Evolutionary conservation across 2,113 vertebrate species (phyloP).

Genomic region (Hydropotes inermis): DNA sequence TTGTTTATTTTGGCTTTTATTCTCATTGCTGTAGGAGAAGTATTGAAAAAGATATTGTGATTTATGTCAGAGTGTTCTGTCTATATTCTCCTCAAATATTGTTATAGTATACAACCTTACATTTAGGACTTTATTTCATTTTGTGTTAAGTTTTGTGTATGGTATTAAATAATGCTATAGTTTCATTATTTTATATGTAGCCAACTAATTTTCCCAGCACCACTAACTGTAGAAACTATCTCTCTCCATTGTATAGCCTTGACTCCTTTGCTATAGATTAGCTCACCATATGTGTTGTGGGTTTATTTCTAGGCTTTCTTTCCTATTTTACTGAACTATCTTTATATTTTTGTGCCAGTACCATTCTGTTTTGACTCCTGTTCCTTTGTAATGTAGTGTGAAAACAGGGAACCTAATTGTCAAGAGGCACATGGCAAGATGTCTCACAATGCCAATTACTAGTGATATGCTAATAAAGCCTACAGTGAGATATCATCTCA

Average conservation of each 20-base stretch:
- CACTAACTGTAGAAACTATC: background rate
- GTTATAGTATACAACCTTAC: background rate
- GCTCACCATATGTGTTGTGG: background rate
- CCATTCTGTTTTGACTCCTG: background rate
- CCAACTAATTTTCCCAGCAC: background rate
- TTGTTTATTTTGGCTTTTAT: background rate
- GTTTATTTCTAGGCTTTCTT: background rate
- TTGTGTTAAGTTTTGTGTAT: background rate
- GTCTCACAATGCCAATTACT: background rate
- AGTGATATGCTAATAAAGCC: background rate
- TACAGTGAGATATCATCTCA: background rate
- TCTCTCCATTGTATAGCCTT: background rate
- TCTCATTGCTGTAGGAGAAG: background rate
- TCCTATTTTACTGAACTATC: background rate
- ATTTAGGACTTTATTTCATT: background rate
- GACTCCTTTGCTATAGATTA: background rate
- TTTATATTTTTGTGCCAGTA: background rate
- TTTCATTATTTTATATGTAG: background rate
- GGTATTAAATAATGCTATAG: background rate
- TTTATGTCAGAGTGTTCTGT: background rate
- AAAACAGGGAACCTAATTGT: background rate
- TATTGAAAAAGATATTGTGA: background rate
- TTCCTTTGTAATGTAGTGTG: background rate
- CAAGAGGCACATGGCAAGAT: background rate
- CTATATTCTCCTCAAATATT: background rate